Conservation (phyloP, 2,797 vertebrate genomes). For the Pseudotriccus pelzelni region DNA sequence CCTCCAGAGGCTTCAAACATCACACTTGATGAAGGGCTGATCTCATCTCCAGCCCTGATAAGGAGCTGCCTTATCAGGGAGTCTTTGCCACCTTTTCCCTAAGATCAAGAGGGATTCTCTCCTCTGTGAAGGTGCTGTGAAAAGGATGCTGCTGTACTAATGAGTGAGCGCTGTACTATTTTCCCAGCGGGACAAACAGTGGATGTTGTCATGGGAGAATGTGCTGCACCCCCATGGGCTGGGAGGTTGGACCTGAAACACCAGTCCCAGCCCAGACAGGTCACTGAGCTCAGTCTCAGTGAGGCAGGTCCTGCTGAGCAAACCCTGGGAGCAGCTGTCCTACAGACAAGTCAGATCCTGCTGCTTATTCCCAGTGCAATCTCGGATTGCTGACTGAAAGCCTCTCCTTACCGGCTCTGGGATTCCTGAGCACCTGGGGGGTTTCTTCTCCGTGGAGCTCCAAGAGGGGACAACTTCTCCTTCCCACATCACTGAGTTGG, state of each 20-base stretch:
- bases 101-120: neutral
- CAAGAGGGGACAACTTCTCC: neutral
- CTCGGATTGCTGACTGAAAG: neutral
- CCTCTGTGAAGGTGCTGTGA: neutral
- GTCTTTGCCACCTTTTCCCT: neutral
- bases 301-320: neutral
- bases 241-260: neutral
- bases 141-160: neutral
- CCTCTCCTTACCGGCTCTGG: neutral
- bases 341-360: neutral
- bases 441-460: neutral
- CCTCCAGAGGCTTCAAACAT: neutral
- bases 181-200: neutral
- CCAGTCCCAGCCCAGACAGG: neutral
- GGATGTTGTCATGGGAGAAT: neutral
- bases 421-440: neutral
- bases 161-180: neutral
- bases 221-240: neutral
- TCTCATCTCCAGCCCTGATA: neutral
- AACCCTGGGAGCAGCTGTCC: neutral
- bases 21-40: neutral
- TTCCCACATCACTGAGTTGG: neutral
- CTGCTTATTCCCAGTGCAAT: neutral
- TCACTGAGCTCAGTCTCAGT: neutral
- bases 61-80: neutral